phyloP scores from a whole-genome alignment of 2,797 vertebrate genomes.

The Anas acuta region DNA sequence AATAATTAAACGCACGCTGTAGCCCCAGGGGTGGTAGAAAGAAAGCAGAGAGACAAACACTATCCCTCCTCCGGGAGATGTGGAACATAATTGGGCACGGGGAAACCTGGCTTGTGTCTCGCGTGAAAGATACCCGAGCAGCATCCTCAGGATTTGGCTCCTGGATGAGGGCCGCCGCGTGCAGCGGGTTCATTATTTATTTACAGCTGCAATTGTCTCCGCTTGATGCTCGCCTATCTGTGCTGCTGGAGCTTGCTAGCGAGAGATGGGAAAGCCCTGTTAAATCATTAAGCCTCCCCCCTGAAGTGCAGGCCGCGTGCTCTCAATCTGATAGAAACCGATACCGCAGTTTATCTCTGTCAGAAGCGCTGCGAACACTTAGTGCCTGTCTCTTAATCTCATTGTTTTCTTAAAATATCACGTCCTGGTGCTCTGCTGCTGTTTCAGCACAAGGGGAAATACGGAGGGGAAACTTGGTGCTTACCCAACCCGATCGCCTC shows the following conservation, averaged over 20 bases:
- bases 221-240: not conserved
- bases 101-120: not conserved
- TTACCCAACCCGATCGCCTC: accelerated
- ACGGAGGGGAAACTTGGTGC: accelerated
- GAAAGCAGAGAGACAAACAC: not conserved
- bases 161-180: not conserved
- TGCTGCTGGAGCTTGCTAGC: not conserved
- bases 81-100: not conserved
- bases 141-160: not conserved
- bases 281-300: not conserved
- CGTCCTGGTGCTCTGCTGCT: not conserved
- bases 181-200: not conserved
- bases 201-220: not conserved
- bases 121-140: not conserved
- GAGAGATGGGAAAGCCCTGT: not conserved
- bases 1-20: not conserved
- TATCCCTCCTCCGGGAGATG: not conserved
- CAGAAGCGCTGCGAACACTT: not conserved
- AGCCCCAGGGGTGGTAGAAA: not conserved
- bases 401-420: not conserved
- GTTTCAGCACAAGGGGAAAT: not conserved
- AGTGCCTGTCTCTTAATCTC: not conserved
- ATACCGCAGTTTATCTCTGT: constrained; percentile 29
- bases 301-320: not conserved
- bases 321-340: constrained; percentile 1